Conservation (phyloP, 2,797 vertebrate species). For the Geotria australis region DNA sequence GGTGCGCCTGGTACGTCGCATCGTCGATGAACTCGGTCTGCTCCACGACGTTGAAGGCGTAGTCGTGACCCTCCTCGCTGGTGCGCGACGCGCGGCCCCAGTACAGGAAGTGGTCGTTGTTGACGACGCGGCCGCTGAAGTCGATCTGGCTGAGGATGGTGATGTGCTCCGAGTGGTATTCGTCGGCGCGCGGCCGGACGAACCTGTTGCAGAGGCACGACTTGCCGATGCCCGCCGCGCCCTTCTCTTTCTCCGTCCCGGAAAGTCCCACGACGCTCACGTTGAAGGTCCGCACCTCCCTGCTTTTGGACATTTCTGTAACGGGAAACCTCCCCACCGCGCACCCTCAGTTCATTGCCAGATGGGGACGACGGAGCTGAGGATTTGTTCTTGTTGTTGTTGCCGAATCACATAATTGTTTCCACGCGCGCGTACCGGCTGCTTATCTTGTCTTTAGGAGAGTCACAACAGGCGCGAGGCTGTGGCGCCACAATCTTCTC, state of each 20-base stretch:
- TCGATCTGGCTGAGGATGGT: slow-evolving; percentile 99
- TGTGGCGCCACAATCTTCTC: too few species aligned
- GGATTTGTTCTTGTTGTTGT: too few species aligned
- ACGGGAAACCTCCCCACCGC: too few species aligned
- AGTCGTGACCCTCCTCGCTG: slow-evolving; percentile 71
- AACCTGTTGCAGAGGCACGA: slow-evolving; percentile 97
- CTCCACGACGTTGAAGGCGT: slow-evolving; percentile 79
- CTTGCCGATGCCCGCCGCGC: slow-evolving; percentile 90
- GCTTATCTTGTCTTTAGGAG: too few species aligned
- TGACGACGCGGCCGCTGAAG: slow-evolving; percentile 93
- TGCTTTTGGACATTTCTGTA: slow-evolving; percentile 72
- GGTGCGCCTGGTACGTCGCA: slow-evolving; percentile 91
- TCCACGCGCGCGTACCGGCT: too few species aligned
- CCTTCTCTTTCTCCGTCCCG: slow-evolving; percentile 96
- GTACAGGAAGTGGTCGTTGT: slow-evolving; percentile 98
- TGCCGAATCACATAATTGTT: too few species aligned
- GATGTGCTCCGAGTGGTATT: slow-evolving; percentile 86
- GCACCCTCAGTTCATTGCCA: too few species aligned
- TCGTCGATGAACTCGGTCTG: slow-evolving; percentile 98
- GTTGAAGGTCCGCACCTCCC: slow-evolving; percentile 63
- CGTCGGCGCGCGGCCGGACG: slow-evolving; percentile 61
- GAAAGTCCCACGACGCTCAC: slow-evolving; percentile 93
- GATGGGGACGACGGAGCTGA: too few species aligned
- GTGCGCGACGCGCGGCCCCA: slow-evolving; percentile 80
- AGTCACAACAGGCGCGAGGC: too few species aligned